Percentiles rank a stretch among this genome's conserved stretches.
These are phyloP conservation scores for Mylabris phalerata DNA, from an alignment of 1,140 invertebrate genomes.

Conservation along the genomic window DNA sequence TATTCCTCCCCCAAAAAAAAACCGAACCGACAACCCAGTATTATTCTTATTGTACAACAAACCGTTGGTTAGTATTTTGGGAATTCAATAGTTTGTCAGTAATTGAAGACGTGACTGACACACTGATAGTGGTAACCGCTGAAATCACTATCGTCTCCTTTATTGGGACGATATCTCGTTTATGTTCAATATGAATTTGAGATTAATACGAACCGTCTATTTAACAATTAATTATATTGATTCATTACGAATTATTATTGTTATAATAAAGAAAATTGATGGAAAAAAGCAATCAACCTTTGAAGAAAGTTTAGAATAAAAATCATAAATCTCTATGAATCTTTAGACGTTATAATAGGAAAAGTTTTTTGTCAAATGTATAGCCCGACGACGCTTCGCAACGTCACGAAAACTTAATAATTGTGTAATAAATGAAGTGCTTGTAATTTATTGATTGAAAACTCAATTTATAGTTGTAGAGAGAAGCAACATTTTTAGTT, in stretches of 20 bases:
- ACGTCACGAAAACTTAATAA: constrained; percentile 23
- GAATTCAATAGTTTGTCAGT: constrained; percentile 8
- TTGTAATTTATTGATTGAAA: constrained; percentile 25
- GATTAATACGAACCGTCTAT: background rate
- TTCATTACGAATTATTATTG: no score
- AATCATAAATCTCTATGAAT: constrained; percentile 11
- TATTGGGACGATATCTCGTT: constrained; percentile 5
- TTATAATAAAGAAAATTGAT: background rate
- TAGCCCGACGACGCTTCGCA: constrained; percentile 6
- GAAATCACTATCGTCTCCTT: constrained; percentile 3
- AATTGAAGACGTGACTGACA: constrained; percentile 11
- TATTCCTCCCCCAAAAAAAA: no score
- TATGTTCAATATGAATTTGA: constrained; percentile 12
- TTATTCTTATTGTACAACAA: no score
- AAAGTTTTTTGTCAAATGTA: constrained; percentile 19
- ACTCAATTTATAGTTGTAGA: constrained; percentile 20
- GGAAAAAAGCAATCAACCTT: constrained; percentile 1
- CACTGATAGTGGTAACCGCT: constrained; percentile 4
- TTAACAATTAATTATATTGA: no score
- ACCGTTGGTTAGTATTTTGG: background rate
- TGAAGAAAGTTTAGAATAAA: background rate
- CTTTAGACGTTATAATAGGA: constrained; percentile 17
- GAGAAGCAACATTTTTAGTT: no score
- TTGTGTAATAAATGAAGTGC: constrained; percentile 24
- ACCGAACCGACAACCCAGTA: no score